A percentile compares a stretch with the other conserved stretches of the same genome.
Conservation (phyloP, 2,113 vertebrate species). For the Megalops atlanticus region DNA sequence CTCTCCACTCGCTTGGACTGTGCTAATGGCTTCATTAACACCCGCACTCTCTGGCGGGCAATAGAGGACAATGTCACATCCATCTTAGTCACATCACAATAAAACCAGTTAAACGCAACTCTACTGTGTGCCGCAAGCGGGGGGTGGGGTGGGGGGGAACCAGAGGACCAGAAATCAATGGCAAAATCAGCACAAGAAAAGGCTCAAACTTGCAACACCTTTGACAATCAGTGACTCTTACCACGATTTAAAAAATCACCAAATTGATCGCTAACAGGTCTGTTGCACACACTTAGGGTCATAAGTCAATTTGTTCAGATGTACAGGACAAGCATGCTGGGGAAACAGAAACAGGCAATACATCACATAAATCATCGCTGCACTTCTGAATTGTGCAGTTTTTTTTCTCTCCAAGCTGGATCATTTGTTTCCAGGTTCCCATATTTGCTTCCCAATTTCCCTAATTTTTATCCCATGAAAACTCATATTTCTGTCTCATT, state of each 20-base stretch:
- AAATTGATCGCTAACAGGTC: slow-evolving; percentile 48
- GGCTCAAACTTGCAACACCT: slow-evolving; percentile 22
- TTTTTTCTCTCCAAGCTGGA: slow-evolving; percentile 31
- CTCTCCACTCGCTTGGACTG: slow-evolving; percentile 80
- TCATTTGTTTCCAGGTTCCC: slow-evolving; percentile 32
- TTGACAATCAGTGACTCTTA: slow-evolving; percentile 17
- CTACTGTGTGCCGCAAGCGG: slow-evolving; percentile 65
- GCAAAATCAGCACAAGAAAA: slow-evolving; percentile 37
- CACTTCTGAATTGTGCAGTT: slow-evolving; percentile 30
- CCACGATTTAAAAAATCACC: slow-evolving; percentile 27
- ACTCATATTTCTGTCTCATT: too few species aligned
- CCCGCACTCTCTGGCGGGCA: slow-evolving; percentile 75
- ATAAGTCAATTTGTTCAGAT: slow-evolving; percentile 39
- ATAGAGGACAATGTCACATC: slow-evolving; percentile 77
- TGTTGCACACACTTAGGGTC: slow-evolving; percentile 42
- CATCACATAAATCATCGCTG: slow-evolving; percentile 27
- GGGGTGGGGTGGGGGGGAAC: slow-evolving; percentile 33
- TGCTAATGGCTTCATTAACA: slow-evolving; percentile 87
- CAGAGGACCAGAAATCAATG: slow-evolving; percentile 43
- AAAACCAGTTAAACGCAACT: slow-evolving; percentile 79
- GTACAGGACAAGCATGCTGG: slow-evolving; percentile 32
- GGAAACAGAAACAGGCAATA: slow-evolving; percentile 35
- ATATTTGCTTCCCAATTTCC: not conserved
- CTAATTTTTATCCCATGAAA: too few species aligned
- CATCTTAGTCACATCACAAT: slow-evolving; percentile 82